Base-by-base conservation (phyloP, 2,888 invertebrate species). In the Caenorhabditis sinica region DNA sequence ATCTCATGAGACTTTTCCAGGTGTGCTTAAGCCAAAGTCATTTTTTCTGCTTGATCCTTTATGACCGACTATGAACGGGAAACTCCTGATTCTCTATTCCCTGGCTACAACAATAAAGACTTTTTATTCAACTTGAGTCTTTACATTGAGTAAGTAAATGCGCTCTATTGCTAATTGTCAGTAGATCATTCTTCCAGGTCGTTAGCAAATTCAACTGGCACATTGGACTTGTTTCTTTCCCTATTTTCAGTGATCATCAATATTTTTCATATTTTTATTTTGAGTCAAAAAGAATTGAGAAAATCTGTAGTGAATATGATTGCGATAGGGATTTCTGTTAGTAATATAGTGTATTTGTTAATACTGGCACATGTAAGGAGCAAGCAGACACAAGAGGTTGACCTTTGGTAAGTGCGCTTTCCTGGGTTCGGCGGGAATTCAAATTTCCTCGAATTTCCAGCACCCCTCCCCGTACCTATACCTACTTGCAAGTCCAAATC, bases 271-370 rank as follows among this genome's bases (percentile, higher is more conserved):
- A n/a, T 61, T 11, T 2, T 45, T 5, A 25, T 73, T 60, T 61
- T 73, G 49, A 28, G 20, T 30, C 33, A 8, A 15, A 73, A 61
- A 60, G 13, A 40, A 13, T 49, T 73, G 72, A 28, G 72, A 56
- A 33, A 25, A 23, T 61, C 73, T 6, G 61, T 61, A 20, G 30
- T 63, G 1, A 73, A 73, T 17, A n/a, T 49, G 51, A 28, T 58
- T 23, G 8, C 63, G 51, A 51, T 73, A 2, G 23, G 17, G 2
- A 30, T 51, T 23, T 49, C 73, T 0, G 11, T 45, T 2, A 36
- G 8, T 36, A 51, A 63, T 33, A 17, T 73, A 0, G 3, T 61
- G 11, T 73, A 63, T 43, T 30, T 63, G n/a, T 8, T 36, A 1
- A 1, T 58, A 13, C 25, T 36, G 15, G 28, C 36, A 15, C 49